These are phyloP conservation scores for Acanthosepion esculentum DNA, from an alignment of 2,888 invertebrate species.

Conservation along the genomic window DNA sequence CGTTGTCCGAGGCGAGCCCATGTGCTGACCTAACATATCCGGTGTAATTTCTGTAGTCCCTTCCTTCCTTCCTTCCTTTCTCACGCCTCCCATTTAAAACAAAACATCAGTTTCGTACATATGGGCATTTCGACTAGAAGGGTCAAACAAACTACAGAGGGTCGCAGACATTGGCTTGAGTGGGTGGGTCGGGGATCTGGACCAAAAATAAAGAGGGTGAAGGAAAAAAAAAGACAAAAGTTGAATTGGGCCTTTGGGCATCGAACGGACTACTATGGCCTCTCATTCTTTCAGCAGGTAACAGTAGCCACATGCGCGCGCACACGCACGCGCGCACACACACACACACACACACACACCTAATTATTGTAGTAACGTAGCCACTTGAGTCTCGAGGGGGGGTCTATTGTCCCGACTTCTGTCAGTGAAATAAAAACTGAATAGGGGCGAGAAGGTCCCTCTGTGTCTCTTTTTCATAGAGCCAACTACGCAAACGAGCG, in stretches of 20 bases:
- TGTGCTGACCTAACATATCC: not conserved
- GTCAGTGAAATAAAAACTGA: constrained; percentile 12
- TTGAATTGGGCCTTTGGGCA: not conserved
- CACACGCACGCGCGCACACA: not conserved
- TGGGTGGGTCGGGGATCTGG: not conserved
- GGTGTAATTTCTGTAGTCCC: not conserved
- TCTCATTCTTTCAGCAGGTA: not conserved
- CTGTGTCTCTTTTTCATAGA: not conserved
- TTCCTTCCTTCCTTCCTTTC: not conserved
- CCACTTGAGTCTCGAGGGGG: not conserved
- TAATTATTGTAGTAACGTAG: not conserved
- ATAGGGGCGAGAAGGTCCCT: not conserved
- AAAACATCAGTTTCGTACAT: not conserved
- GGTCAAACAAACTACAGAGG: not conserved
- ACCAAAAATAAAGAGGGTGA: not conserved
- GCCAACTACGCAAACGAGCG: not conserved
- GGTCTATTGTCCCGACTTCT: constrained; percentile 33
- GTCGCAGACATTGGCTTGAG: not conserved
- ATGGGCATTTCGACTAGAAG: constrained; percentile 15
- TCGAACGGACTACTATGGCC: not conserved
- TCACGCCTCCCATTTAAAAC: not conserved
- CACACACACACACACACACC: not conserved
- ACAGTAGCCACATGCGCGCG: not conserved
- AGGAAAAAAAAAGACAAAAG: not conserved
- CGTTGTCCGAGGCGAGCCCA: not conserved